Conservation (phyloP, 2,113 vertebrate genomes). For the Heloderma charlesbogerti region DNA sequence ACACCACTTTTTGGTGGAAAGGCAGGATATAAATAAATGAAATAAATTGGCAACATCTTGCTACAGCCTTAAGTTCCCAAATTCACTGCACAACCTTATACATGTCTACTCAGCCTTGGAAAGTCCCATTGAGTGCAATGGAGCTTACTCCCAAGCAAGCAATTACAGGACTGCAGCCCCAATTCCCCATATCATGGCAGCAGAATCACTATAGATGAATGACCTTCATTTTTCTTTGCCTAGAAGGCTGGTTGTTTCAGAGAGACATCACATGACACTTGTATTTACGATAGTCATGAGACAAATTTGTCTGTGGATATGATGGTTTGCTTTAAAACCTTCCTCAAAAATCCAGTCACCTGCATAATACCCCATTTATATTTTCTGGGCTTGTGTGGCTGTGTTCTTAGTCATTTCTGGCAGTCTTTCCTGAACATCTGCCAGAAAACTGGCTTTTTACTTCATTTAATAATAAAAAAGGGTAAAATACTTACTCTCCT, state of each 20-base stretch:
- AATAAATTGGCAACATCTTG: neutral
- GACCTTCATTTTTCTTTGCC: neutral
- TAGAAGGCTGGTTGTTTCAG: neutral
- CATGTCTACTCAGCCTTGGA: neutral
- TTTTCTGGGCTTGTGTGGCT: neutral
- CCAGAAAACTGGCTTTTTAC: constrained; percentile 16
- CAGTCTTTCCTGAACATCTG: constrained; percentile 1
- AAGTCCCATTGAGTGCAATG: fast-evolving
- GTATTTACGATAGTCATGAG: neutral
- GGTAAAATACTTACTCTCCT: neutral
- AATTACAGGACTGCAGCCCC: neutral
- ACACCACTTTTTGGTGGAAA: neutral
- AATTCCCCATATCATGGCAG: neutral
- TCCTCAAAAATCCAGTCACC: neutral
- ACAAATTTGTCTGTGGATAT: neutral
- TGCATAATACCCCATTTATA: neutral
- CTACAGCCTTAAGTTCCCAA: neutral
- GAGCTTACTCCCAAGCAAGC: neutral
- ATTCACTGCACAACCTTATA: neutral
- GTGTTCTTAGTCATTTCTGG: neutral
- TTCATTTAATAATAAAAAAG: neutral
- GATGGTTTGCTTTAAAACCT: neutral
- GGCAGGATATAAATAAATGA: neutral
- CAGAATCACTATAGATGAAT: neutral
- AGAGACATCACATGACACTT: neutral